Evolutionary conservation across 2,888 invertebrate species (phyloP).

Genomic region (Synergus laeviventris): DNA sequence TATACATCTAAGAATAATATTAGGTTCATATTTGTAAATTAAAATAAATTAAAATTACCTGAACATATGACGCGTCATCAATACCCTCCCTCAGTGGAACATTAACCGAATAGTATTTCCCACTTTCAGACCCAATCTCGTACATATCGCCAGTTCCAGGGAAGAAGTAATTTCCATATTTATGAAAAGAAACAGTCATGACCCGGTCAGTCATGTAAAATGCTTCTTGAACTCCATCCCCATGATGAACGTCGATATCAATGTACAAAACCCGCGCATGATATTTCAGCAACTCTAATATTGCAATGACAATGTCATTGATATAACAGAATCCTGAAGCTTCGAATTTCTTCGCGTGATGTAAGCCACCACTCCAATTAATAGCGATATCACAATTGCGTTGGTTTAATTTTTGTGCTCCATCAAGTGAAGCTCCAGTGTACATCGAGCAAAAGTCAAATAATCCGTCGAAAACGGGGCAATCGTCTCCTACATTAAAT

Average conservation of each 20-base stretch:
- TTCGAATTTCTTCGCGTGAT: slow-evolving; percentile 99
- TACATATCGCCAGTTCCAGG: slow-evolving; percentile 99
- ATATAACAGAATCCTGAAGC: slow-evolving; percentile 99
- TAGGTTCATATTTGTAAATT: background rate
- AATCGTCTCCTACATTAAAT: slow-evolving; percentile 99
- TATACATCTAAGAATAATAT: too few relatives aligned
- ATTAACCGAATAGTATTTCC: slow-evolving; percentile 96
- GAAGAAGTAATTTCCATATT: slow-evolving; percentile 98
- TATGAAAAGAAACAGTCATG: slow-evolving; percentile 99
- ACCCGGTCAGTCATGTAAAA: slow-evolving; percentile 98
- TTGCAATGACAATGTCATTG: slow-evolving; percentile 98
- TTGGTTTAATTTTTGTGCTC: slow-evolving; percentile 96
- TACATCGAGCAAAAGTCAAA: slow-evolving; percentile 99
- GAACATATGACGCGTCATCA: slow-evolving; percentile 93
- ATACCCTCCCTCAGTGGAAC: slow-evolving; percentile 98
- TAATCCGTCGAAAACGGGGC: slow-evolving; percentile 95
- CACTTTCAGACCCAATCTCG: slow-evolving; percentile 97
- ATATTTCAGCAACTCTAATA: slow-evolving; percentile 94
- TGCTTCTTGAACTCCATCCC: slow-evolving; percentile 97
- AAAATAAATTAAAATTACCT: slow-evolving; percentile 76
- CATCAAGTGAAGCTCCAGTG: slow-evolving; percentile 98
- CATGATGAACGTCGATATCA: slow-evolving; percentile 99
- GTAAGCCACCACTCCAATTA: slow-evolving; percentile 99
- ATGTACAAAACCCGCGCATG: slow-evolving; percentile 97
- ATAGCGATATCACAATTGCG: slow-evolving; percentile 97